phyloP scores from a whole-genome alignment of 1,140 invertebrate genomes.

The Trichoplusia ni region DNA sequence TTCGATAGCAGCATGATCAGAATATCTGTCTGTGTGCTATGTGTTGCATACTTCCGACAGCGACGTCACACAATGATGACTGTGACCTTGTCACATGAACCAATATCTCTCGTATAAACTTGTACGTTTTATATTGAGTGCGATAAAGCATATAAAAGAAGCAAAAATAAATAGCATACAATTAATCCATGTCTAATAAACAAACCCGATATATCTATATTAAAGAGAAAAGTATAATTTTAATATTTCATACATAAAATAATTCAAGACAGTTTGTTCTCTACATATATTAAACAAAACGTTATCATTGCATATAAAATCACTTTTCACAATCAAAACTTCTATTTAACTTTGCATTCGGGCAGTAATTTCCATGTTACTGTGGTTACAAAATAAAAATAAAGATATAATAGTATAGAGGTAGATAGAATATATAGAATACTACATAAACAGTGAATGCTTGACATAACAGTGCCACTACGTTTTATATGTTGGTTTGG shows the following conservation, averaged over 20 bases:
- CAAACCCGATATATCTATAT: conserved; percentile 31
- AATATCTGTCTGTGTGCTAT: background rate
- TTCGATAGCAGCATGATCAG: background rate
- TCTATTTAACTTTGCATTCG: background rate
- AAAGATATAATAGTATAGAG: background rate
- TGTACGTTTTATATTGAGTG: conserved; percentile 30
- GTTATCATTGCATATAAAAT: background rate
- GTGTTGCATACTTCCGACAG: conserved; percentile 35
- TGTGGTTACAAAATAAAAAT: background rate
- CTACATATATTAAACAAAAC: conserved; percentile 10
- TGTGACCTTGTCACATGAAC: conserved; percentile 8
- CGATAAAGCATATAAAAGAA: conserved; percentile 36
- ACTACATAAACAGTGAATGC: conserved; percentile 24
- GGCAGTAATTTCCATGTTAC: background rate
- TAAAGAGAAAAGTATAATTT: conserved; percentile 26
- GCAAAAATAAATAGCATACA: conserved; percentile 36
- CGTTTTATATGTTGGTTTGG: background rate
- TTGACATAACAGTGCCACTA: conserved; percentile 22
- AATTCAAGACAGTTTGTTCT: conserved; percentile 17
- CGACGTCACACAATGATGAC: conserved; percentile 37
- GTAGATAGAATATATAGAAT: conserved; percentile 15
- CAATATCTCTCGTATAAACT: conserved; percentile 9
- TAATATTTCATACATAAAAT: conserved; percentile 26
- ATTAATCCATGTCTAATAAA: conserved; percentile 30
- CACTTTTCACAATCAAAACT: too few relatives aligned